Conservation (phyloP, 2,888 invertebrate genomes). For the Eupithecia inturbata region DNA sequence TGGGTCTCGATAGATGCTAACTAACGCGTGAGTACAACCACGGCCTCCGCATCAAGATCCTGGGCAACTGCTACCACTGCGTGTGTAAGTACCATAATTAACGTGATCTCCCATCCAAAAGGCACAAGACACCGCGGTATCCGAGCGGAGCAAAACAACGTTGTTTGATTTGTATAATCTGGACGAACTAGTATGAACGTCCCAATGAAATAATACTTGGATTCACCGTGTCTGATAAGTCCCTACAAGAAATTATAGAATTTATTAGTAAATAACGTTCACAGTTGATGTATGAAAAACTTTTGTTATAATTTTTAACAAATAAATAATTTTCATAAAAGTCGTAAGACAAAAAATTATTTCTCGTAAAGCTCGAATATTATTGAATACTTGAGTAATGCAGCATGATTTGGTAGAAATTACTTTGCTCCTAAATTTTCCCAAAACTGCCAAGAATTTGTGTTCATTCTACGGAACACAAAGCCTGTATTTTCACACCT, state of each 20-base stretch:
- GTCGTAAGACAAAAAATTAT: background rate
- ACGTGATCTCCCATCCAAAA: background rate
- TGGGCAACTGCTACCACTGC: conserved; percentile 95
- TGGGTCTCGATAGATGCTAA: too few relatives aligned
- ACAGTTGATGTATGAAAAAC: background rate
- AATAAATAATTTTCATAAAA: background rate
- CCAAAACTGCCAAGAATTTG: conserved; percentile 1
- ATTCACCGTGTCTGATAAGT: background rate
- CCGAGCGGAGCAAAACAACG: background rate
- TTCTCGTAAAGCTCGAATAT: background rate
- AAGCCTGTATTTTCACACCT: background rate
- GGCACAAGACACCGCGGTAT: background rate
- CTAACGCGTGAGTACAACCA: conserved; percentile 94
- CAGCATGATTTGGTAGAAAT: background rate
- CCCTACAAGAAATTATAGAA: background rate
- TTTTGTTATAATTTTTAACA: background rate
- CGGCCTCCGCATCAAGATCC: conserved; percentile 92
- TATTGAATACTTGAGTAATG: background rate
- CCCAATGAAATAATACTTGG: background rate
- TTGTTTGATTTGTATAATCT: background rate
- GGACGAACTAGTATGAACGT: background rate
- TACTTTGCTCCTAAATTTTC: background rate
- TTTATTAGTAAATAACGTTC: background rate
- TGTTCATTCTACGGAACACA: background rate
- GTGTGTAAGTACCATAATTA: conserved; percentile 70